Base-by-base conservation (phyloP, 1,140 invertebrate genomes). In the Agrypnia vestita region DNA sequence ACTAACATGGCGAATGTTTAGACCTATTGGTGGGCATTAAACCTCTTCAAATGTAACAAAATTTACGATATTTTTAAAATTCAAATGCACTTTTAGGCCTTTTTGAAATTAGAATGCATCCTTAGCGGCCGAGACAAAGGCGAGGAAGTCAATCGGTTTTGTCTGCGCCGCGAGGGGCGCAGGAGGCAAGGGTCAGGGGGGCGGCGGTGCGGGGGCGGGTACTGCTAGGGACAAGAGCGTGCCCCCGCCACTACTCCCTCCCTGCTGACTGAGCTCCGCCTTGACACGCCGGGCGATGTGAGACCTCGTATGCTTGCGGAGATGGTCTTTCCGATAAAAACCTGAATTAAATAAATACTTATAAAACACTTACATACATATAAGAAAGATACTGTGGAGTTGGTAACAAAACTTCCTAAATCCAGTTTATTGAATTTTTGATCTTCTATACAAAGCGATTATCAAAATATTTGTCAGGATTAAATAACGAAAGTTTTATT, bases 281-380 rank as follows among this genome's bases (percentile, higher is more conserved):
- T 96, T 96, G 9, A 96, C 94, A 55, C 94, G 91, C 44, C 94
- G 90, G 11, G 94, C 94, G 79, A 95, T 95, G 86, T 96, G 95
- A 51, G 94, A 95, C 73, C 94, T 92, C 9, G 94, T 94, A 85
- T 96, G 95, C 84, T 96, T 96, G 79, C 93, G 90, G 62, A 95
- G 88, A 86, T 95, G 94, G 86, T 95, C 94, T 84, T 94, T 94
- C 56, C 94, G 91, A 85, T 93, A 93, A 86, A 93, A 93, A 49
- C 91, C 91, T 92, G 81, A 1, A 59, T 35, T 35, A 35, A 35
- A 3, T 35, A 35, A 35, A 35, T 35, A 35, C 25, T 35, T 35
- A 35, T 35, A 13, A 13, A n/a, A 53, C 8, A 53, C 8, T 3
- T 25, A 62, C 3, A 62, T 15, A 12, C 19, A 6, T n/a, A n/a